Base-by-base conservation (phyloP, 1,140 invertebrate species). In the Pachyrhynchus sulphureomaculatus region DNA sequence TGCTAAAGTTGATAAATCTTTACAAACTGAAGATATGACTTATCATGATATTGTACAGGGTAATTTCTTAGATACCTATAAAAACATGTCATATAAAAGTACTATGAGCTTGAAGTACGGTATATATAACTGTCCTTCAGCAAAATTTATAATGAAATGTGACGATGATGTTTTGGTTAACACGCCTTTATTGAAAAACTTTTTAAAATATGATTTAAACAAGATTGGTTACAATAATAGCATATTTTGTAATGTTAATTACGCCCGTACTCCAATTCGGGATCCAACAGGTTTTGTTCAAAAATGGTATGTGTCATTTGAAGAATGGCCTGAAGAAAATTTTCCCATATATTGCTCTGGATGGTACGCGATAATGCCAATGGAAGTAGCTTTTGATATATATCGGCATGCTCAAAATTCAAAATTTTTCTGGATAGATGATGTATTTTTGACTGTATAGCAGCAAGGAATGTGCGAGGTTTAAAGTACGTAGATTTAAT, bases 51-150 rank as follows among this genome's bases (percentile, higher is more conserved):
- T 94, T 52, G 81, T 93, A 20, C 88, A 92, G 49, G 90, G 89
- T 20, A 86, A 83, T 66, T 93, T 93, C 74, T 54, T 81, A 6
- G 92, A 94, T 78, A 81, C 81, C 24, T 95, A 94, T 72, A 82
- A 86, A 61, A 95, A 94, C 77, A 83, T 95, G 76, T 93, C 91
- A 1, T 91, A 92, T 70, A 95, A 95, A 76, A 90, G 92, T 75
- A 84, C 90, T 3, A 89, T 91, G 84, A 86, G 83, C 1, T 81
- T 94, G n/a, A 90, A 91, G 73, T 95, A 90, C 87, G 83, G 86
- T 36, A 80, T 83, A 4, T 84, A 86, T 70, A 82, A 86, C 76
- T 88, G 87, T 76, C 76, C 81, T 47, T 78, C 82, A 64, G 88
- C 86, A 29, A 85, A 84, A 70, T 89, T 88, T 76, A 76, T 91